phyloP scores from a whole-genome alignment of 2,888 invertebrate species.

The Erebia epiphron region DNA sequence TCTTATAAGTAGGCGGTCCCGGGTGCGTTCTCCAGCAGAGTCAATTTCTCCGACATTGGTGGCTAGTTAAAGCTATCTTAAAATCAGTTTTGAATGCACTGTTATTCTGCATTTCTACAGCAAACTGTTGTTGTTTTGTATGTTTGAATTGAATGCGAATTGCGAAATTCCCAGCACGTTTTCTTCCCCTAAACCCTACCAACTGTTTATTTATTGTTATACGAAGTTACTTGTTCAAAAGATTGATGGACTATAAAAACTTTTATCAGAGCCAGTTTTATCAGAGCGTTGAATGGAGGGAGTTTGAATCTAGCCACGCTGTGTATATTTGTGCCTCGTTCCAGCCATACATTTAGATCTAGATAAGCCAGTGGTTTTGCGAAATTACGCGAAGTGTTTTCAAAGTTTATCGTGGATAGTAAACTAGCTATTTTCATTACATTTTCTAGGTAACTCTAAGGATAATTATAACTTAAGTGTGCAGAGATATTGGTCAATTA shows the following conservation, averaged over 20 bases:
- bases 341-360: constrained; percentile 36
- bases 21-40: no score
- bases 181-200: not conserved
- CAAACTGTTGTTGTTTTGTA: not conserved
- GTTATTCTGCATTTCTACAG: not conserved
- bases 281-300: constrained; percentile 35
- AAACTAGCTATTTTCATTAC: constrained; percentile 26
- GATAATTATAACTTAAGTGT: not conserved
- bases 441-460: constrained; percentile 3
- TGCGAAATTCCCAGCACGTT: constrained; percentile 6
- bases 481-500: not conserved
- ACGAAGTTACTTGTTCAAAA: constrained; percentile 33
- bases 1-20: no score
- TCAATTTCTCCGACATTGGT: no score
- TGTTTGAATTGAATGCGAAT: not conserved
- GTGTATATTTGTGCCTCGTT: constrained; percentile 40
- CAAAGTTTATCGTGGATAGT: constrained; percentile 28
- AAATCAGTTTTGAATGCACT: not conserved
- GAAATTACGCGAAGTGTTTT: constrained; percentile 34
- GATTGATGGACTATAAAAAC: constrained; percentile 43
- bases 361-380: constrained; percentile 41
- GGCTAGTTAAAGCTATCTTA: no score
- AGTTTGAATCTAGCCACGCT: constrained; percentile 33
- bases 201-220: constrained; percentile 18
- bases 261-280: constrained; percentile 35